Conservation (phyloP, 1,140 invertebrate species). For the Gonioctena quinquepunctata region DNA sequence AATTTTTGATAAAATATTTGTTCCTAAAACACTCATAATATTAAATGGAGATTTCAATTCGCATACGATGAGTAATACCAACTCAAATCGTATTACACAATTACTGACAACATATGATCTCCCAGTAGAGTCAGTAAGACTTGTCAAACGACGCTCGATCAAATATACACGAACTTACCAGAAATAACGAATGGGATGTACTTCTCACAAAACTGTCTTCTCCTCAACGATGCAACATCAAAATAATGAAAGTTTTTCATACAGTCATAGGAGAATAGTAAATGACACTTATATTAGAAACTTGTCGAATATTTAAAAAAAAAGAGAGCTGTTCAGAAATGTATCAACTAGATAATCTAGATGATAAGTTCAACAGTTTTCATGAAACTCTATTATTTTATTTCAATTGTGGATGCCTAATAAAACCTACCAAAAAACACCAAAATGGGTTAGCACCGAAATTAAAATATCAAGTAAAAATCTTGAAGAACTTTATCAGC, state of each 20-base stretch:
- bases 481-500: background rate
- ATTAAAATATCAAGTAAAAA: conserved; percentile 6
- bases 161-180: background rate
- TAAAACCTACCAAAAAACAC: background rate
- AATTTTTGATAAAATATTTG: conserved; percentile 2
- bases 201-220: background rate
- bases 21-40: background rate
- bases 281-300: background rate
- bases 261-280: background rate
- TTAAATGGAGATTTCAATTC: background rate
- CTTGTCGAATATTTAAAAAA: background rate
- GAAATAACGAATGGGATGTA: conserved; percentile 1
- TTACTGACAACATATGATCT: background rate
- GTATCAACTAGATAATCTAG: too few relatives aligned
- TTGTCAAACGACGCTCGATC: conserved; percentile 5
- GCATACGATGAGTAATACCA: conserved; percentile 2
- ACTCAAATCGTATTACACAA: background rate
- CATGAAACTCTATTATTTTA: background rate
- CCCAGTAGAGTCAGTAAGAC: background rate
- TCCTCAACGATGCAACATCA: background rate
- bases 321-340: too few relatives aligned
- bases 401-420: background rate
- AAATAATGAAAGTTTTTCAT: background rate
- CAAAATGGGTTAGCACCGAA: background rate
- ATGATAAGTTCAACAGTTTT: too few relatives aligned